These are phyloP conservation scores for Nibea coibor DNA, from an alignment of 2,113 vertebrate genomes.

Conservation along the genomic window DNA sequence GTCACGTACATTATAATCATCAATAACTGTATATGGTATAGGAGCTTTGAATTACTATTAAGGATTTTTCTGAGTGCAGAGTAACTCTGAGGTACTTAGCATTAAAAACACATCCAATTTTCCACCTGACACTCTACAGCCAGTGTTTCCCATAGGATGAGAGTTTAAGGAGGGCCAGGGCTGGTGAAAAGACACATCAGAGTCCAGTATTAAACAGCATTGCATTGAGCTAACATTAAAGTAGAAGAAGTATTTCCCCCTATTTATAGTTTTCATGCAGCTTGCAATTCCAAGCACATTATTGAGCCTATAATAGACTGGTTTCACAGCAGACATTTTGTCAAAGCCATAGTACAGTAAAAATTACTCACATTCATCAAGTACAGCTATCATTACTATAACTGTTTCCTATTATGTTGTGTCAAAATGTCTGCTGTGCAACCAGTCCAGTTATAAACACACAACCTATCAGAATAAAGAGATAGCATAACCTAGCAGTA, in stretches of 20 bases:
- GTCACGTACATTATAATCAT: constrained; percentile 5
- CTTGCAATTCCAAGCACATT: background rate
- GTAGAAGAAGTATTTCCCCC: background rate
- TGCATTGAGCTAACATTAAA: background rate
- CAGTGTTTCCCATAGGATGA: constrained; percentile 8
- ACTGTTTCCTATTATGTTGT: no score
- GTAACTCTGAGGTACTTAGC: background rate
- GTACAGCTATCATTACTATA: no score
- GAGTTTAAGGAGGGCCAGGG: background rate
- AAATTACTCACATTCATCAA: no score
- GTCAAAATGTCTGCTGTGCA: no score
- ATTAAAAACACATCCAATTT: constrained; percentile 5
- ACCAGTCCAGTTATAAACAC: no score
- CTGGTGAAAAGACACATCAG: constrained; percentile 4
- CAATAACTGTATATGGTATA: constrained; percentile 1
- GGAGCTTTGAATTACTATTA: background rate
- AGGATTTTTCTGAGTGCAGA: constrained; percentile 16
- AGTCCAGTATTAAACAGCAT: background rate
- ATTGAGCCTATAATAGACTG: background rate
- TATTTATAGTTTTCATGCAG: background rate
- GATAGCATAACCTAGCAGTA: background rate
- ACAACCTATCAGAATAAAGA: background rate
- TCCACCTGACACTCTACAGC: constrained; percentile 6
- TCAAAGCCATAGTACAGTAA: no score
- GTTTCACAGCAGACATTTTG: no score